These are phyloP conservation scores for Corythornis madagascariensis DNA, from an alignment of 2,113 vertebrate species.

Conservation along the genomic window DNA sequence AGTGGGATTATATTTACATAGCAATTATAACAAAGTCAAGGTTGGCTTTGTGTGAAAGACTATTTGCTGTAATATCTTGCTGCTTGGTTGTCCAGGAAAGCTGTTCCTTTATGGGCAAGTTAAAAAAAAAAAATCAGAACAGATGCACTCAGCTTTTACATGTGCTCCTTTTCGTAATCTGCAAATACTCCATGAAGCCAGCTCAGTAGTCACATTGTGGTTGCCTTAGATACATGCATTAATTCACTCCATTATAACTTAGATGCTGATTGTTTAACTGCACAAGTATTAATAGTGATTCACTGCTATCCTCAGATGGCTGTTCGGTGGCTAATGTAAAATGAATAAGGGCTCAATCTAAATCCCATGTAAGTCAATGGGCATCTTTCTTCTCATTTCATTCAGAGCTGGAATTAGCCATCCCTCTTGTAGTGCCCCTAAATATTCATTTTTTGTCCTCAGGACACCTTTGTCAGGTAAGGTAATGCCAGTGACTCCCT, in stretches of 20 bases:
- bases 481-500: background rate
- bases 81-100: slow-evolving; percentile 5
- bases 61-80: background rate
- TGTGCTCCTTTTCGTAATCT: background rate
- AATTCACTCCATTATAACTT: background rate
- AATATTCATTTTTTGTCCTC: slow-evolving; percentile 48
- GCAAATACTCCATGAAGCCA: slow-evolving; percentile 7
- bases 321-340: background rate
- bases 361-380: slow-evolving; percentile 56
- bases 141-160: background rate
- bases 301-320: slow-evolving; percentile 43
- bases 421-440: background rate
- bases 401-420: slow-evolving; percentile 50
- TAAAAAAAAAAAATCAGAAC: background rate
- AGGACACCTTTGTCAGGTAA: slow-evolving; percentile 18
- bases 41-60: slow-evolving; percentile 2
- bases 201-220: background rate
- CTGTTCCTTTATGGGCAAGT: background rate
- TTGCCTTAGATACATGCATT: slow-evolving; percentile 38
- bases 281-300: slow-evolving; percentile 22
- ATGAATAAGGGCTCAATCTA: slow-evolving; percentile 33
- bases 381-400: slow-evolving; percentile 23
- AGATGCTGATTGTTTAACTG: slow-evolving; percentile 19
- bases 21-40: slow-evolving; percentile 43
- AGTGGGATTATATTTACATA: slow-evolving; percentile 56